Base-by-base conservation (phyloP, 2,888 invertebrate species). In the Coelopa pilipes region DNA sequence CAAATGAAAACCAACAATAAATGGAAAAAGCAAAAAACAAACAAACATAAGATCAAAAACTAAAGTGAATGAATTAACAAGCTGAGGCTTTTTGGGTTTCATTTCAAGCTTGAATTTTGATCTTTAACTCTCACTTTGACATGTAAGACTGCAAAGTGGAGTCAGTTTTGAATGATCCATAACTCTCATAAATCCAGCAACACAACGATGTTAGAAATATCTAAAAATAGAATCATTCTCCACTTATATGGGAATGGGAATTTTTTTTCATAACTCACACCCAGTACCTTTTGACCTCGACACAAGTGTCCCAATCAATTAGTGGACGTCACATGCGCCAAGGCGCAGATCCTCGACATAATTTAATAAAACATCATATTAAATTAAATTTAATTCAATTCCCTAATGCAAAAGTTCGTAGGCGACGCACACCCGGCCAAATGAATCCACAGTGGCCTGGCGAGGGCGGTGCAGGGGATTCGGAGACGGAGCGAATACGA, bases 301-400 rank as follows among this genome's bases (percentile, higher is more conserved):
- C 34, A 34, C 47, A 55, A 53, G 15, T 69, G 15, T 12, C 57
- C 46, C 49, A 57, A 15, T 66, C 34, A 68, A 63, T 47, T 70
- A 68, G 67, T 67, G 59, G 65, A 49, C 76, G 74, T 75, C 74
- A 34, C 34, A 73, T 47, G 46, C 46, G 24, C 0, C 46, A 66
- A 60, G 57, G 66, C 13, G 10, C 15, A 15, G 60, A 13, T 57
- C 34, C 55, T 34, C 74, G 76, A 70, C 75, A 76, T 77, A 76
- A 76, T 78, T 77, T 76, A 76, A 75, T 73, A 77, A 70, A 76
- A 76, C 72, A 76, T 74, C 70, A 74, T 77, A 80, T 77, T 79
- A 75, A 78, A 78, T 81, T 80, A 73, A 70, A 76, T 76, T 77
- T 75, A 76, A 79, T 79, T 78, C 70, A 78, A 78, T 79, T 78